Base-by-base conservation (phyloP, 2,888 invertebrate species). In the Tetheella fluctuosa region DNA sequence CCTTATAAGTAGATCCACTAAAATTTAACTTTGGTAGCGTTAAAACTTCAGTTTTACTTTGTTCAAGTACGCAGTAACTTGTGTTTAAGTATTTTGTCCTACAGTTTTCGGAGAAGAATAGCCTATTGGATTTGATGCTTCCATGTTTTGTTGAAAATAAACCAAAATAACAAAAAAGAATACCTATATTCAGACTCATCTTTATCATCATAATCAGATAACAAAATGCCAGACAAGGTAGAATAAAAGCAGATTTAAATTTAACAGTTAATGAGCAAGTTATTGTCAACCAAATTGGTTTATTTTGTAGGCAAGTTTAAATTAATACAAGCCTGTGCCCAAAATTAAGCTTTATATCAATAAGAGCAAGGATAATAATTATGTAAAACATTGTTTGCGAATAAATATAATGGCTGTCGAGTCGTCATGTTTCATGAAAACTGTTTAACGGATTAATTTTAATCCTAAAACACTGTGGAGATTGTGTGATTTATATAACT, bases 381-480 rank as follows among this genome's bases (percentile, higher is more conserved):
- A 48, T 17, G 30, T 54, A 30, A 42, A 25, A 53, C 48, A 54
- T 48, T 34, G 23, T 57, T 28, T 53, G 57, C 12, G 25, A 23
- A 34, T 54, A 30, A 39, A 57, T 25, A 30, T 30, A 57, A 55
- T 57, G 28, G 59, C 60, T 7, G 48, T 48, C 20, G 48, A 20
- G 20, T 8, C 48, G 6, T 20, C 10, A 20, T 13, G 34, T 34
- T 34, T 13, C 13, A 10, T 20, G 17, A 17, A 48, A 20, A 39
- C 15, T 15, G 39, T 13, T 39, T 39, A 39, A 10, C 48, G 48
- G 48, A 48, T 48, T 48, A 48, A 48, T 48, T 48, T 48, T 10
- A 17, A 48, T n/a, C 48, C 17, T 48, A 48, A 48, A 48, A n/a
- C n/a, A n/a, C n/a, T 39, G n/a, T 39, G n/a, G 1, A 34, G 34